Percentiles rank a stretch among this genome's conserved stretches.
phyloP scores from a whole-genome alignment of 2,797 vertebrate genomes.

The Prunella strophiata region DNA sequence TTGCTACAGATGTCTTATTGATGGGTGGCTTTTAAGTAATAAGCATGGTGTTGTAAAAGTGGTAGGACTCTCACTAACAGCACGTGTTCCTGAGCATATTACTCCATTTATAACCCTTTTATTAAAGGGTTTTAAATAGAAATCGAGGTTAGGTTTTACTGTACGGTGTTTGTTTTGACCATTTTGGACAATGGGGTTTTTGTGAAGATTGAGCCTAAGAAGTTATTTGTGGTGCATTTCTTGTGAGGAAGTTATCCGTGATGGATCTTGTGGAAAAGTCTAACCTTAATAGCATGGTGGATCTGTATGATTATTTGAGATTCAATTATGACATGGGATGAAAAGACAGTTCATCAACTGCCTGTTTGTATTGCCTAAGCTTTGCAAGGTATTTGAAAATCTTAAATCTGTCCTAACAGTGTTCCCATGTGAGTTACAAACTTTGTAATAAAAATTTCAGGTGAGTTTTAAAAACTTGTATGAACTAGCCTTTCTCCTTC shows the following conservation, averaged over 20 bases:
- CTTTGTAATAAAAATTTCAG: background rate
- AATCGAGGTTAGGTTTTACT: conserved; percentile 18
- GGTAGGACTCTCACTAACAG: background rate
- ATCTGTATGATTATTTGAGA: conserved; percentile 7
- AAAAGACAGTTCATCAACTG: conserved; percentile 4
- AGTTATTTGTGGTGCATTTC: conserved; percentile 39
- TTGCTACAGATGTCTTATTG: conserved; percentile 3
- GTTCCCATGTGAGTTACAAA: background rate
- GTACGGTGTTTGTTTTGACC: conserved; percentile 26
- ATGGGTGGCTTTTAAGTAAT: conserved; percentile 12
- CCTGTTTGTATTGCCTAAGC: background rate
- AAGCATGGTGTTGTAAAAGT: background rate
- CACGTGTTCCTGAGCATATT: conserved; percentile 19
- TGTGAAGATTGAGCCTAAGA: conserved; percentile 7
- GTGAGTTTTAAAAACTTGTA: background rate
- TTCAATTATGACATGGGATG: background rate
- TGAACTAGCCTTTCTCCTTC: background rate
- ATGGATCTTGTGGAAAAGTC: conserved; percentile 22
- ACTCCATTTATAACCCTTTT: conserved; percentile 19
- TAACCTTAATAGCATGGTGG: conserved; percentile 37
- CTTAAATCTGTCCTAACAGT: background rate
- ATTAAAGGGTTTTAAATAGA: conserved; percentile 54
- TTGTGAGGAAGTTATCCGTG: background rate
- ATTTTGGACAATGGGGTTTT: conserved; percentile 10
- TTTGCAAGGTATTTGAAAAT: conserved; percentile 1